These are phyloP conservation scores for Mizuhopecten yessoensis DNA, from an alignment of 1,140 invertebrate species.

Conservation along the genomic window DNA sequence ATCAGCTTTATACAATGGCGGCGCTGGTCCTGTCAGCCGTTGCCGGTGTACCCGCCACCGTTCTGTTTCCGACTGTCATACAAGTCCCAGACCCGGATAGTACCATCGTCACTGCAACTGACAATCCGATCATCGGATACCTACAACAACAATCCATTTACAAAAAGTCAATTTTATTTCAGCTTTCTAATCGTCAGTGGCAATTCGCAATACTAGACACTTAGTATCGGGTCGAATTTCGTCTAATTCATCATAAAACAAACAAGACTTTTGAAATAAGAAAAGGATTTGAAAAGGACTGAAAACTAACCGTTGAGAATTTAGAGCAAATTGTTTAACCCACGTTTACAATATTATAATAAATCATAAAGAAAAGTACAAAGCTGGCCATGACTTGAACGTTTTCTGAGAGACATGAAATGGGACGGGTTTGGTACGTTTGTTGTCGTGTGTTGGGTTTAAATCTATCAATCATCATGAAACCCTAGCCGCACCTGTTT, in stretches of 20 bases:
- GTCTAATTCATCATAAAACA: background rate
- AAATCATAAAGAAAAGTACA: slow-evolving; percentile 34
- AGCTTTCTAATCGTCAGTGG: background rate
- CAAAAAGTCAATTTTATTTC: background rate
- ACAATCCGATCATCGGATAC: slow-evolving; percentile 74
- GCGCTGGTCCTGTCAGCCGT: background rate
- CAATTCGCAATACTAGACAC: background rate
- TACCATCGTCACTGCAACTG: slow-evolving; percentile 79
- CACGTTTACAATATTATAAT: background rate
- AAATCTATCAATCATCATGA: slow-evolving; percentile 30
- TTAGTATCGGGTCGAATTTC: background rate
- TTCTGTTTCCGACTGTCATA: slow-evolving; percentile 63
- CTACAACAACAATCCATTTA: slow-evolving; percentile 61
- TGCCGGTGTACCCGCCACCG: background rate
- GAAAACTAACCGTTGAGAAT: background rate
- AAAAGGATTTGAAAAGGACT: background rate
- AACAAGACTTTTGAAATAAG: background rate
- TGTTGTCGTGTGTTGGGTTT: slow-evolving; percentile 25
- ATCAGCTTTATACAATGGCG: background rate
- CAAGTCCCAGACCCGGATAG: slow-evolving; percentile 77
- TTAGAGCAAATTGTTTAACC: background rate
- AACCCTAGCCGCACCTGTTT: slow-evolving; percentile 7
- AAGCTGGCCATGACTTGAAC: slow-evolving; percentile 15
- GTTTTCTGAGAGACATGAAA: slow-evolving; percentile 33
- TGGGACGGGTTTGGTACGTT: slow-evolving; percentile 29